Base-by-base conservation (phyloP, 2,888 invertebrate species). In the Drosophila putrida region DNA sequence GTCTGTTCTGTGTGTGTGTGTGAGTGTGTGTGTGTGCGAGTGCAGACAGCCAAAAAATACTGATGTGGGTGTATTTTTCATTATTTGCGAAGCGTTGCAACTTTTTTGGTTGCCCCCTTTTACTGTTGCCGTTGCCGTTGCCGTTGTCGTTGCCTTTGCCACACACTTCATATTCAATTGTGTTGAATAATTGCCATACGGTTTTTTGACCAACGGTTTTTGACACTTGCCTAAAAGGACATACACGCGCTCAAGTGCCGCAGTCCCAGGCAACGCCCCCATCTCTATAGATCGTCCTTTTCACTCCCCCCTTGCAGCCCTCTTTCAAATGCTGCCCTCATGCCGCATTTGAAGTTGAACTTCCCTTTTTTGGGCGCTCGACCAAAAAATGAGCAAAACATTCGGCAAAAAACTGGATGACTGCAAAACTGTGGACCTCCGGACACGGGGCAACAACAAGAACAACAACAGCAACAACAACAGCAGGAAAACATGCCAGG, bases 151-250 rank as follows among this genome's bases (percentile, higher is more conserved):
- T 73, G 79, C 86, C 85, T 85, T 82, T 76, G 81, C 90, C 55
- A 44, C 90, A 85, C 91, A 91, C 91, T 91, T 91, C 91, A 91
- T 88, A 90, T 90, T 90, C 90, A 91, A 91, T 91, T 91, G 91
- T 88, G 91, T 91, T 91, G 91, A 91, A 91, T 91, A 91, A 91
- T 91, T 91, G 90, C 91, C 89, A 84, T 85, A 90, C 90, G 89
- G 83, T 90, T 90, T 89, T 90, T 90, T 90, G 90, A 89, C 89
- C 91, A 91, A 90, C 90, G 85, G 88, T 88, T 91, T 90, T 90
- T 90, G 90, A 90, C 90, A 91, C 90, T 90, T 90, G 90, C 84
- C 80, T 86, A 84, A 84, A 84, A 84, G 83, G 89, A 89, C 89
- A 89, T 77, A 85, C 87, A 78, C 83, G 71, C 78, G 63, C 71